Evolutionary conservation across 2,888 invertebrate genomes (phyloP).

Genomic region (Zootermopsis nevadensis): DNA sequence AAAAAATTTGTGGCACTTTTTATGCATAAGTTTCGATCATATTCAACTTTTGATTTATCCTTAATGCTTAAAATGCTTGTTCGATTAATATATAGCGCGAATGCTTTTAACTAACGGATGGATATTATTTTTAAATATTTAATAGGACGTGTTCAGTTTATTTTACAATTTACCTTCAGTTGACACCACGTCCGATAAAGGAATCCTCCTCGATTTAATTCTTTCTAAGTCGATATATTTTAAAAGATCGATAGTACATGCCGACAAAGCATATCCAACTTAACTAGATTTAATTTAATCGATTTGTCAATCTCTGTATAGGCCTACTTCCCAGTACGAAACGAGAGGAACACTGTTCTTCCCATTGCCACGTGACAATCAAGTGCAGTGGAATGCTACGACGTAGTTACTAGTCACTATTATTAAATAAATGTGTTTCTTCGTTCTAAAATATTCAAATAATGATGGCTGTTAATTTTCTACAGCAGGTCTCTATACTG

Average conservation of each 20-base stretch:
- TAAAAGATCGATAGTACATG: too few relatives aligned
- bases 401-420: constrained; percentile 48
- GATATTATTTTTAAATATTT: too few relatives aligned
- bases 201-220: too few relatives aligned
- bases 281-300: neutral
- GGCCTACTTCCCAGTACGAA: constrained; percentile 16
- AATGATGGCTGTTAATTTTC: constrained; percentile 27
- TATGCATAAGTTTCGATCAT: neutral
- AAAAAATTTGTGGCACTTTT: neutral
- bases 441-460: neutral
- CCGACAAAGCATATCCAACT: too few relatives aligned
- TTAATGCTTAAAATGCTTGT: too few relatives aligned
- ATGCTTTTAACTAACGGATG: too few relatives aligned
- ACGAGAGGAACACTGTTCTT: constrained; percentile 43
- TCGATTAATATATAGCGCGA: too few relatives aligned
- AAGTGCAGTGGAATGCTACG: constrained; percentile 56
- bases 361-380: constrained; percentile 58
- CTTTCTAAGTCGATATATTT: too few relatives aligned
- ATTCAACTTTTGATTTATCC: too few relatives aligned
- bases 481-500: constrained; percentile 17
- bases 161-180: too few relatives aligned
- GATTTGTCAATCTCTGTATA: constrained; percentile 23
- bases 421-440: constrained; percentile 45
- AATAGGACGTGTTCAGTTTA: too few relatives aligned
- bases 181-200: too few relatives aligned